Conservation (phyloP, 1,140 invertebrate genomes). For the Drosophila nebulosa region DNA sequence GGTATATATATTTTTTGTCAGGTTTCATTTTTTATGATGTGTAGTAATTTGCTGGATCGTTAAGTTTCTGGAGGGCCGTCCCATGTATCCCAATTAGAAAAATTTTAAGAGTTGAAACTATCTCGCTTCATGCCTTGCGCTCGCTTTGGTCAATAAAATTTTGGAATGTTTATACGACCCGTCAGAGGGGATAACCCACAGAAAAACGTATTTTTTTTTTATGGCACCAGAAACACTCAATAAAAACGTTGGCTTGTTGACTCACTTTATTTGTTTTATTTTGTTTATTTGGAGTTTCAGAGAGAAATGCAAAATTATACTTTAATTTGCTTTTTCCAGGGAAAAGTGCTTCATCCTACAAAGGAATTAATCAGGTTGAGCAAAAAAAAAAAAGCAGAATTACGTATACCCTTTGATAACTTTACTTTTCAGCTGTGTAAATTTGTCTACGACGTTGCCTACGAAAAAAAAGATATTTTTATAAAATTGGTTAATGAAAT, state of each 20-base stretch:
- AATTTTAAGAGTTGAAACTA: slow-evolving; percentile 27
- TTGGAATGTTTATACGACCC: slow-evolving; percentile 57
- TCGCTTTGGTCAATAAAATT: slow-evolving; percentile 43
- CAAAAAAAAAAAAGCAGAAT: too few species aligned
- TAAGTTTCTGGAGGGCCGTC: slow-evolving; percentile 44
- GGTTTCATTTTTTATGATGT: slow-evolving; percentile 66
- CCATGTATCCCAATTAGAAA: neutral
- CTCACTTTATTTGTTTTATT: slow-evolving; percentile 9
- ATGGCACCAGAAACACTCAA: slow-evolving; percentile 78
- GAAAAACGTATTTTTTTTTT: slow-evolving; percentile 65
- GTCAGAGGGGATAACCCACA: slow-evolving; percentile 54
- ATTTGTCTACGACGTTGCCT: too few species aligned
- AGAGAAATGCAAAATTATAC: neutral
- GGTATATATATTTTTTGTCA: slow-evolving; percentile 43
- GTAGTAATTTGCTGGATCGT: slow-evolving; percentile 78
- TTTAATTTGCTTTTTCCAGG: neutral
- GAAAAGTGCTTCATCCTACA: too few species aligned
- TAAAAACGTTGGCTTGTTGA: slow-evolving; percentile 61
- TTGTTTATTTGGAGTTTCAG: slow-evolving; percentile 5
- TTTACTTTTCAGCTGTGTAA: too few species aligned
- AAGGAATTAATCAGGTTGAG: too few species aligned
- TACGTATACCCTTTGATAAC: too few species aligned
- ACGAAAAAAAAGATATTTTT: too few species aligned
- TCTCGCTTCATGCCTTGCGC: slow-evolving; percentile 18
- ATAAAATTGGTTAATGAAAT: too few species aligned